phyloP scores from a whole-genome alignment of 2,797 vertebrate species.

The Knipowitschia caucasica region DNA sequence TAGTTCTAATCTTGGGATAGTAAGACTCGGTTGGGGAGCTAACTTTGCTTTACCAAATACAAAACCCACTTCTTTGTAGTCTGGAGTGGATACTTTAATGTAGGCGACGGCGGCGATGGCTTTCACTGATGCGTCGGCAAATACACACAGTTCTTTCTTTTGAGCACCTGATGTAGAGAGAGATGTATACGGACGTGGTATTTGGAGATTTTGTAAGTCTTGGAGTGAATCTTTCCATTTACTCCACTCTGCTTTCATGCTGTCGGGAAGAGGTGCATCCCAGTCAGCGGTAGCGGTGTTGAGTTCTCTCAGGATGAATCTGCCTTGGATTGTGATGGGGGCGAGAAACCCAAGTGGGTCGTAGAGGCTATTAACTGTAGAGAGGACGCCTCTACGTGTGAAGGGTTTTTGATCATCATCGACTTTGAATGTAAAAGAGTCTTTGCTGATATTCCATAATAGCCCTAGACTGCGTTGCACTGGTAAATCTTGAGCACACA shows the following conservation, averaged over 20 bases:
- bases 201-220: background rate
- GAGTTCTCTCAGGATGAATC: background rate
- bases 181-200: background rate
- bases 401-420: no score
- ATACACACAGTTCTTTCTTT: background rate
- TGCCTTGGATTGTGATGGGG: background rate
- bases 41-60: no score
- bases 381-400: no score
- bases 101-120: no score
- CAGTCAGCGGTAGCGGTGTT: background rate
- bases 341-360: no score
- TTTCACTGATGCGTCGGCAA: background rate
- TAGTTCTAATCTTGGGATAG: background rate
- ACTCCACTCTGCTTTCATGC: background rate
- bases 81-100: no score
- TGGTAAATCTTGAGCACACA: background rate
- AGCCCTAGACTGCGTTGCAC: background rate
- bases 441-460: background rate
- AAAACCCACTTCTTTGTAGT: no score
- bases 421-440: background rate
- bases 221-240: constrained; percentile 1
- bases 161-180: background rate
- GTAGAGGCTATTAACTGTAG: no score
- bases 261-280: background rate
- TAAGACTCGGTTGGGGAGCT: no score